These are phyloP conservation scores for Lepidocolaptes lacrymiger DNA, from an alignment of 2,797 vertebrate genomes.

Conservation along the genomic window DNA sequence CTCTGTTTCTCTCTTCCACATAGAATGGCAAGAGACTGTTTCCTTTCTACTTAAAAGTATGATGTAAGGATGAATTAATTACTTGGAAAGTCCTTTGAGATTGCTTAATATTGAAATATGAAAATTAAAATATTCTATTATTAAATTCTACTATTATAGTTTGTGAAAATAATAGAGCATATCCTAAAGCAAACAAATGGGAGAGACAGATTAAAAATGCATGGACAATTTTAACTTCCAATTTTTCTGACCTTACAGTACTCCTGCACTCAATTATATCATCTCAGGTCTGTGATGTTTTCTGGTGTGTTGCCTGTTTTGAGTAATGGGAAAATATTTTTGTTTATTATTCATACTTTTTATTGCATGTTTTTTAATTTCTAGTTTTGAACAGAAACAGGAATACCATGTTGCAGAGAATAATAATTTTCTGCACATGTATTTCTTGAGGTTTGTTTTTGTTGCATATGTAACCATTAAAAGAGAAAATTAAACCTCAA, in stretches of 20 bases:
- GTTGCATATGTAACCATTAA: not conserved
- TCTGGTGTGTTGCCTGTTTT: not conserved
- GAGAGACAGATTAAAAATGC: not conserved
- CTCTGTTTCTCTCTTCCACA: not conserved
- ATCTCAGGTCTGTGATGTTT: not conserved
- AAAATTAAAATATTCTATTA: not conserved
- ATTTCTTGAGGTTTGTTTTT: not conserved
- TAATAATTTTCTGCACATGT: not conserved
- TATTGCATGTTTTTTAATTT: not conserved
- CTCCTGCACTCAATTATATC: not conserved
- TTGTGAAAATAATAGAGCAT: not conserved
- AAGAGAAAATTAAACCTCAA: not conserved
- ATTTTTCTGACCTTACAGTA: not conserved
- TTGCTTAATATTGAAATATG: not conserved
- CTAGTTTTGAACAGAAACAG: not conserved
- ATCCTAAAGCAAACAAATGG: conserved; percentile 10
- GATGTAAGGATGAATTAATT: not conserved
- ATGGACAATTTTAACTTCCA: not conserved
- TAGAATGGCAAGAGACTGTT: not conserved
- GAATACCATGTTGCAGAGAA: not conserved
- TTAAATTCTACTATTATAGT: not conserved
- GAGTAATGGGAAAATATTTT: not conserved
- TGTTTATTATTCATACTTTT: not conserved
- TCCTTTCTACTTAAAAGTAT: not conserved
- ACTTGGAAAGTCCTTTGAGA: not conserved